Evolutionary conservation across 2,888 invertebrate species (phyloP).

Genomic region (Psylliodes chrysocephalus): DNA sequence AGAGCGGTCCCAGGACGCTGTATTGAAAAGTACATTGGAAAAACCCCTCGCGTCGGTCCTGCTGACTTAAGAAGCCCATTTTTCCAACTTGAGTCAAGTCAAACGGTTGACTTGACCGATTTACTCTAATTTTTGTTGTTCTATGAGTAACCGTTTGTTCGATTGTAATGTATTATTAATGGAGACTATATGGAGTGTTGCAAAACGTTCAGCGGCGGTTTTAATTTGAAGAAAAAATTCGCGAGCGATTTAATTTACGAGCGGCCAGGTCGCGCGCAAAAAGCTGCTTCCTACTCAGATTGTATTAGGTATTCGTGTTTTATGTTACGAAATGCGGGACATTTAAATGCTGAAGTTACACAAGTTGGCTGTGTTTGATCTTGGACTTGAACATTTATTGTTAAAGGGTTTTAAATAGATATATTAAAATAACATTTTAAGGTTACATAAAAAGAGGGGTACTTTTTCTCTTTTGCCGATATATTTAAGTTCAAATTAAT

Average conservation of each 20-base stretch:
- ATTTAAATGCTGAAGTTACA: background rate
- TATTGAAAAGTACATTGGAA: no score
- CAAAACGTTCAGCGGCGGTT: slow-evolving; percentile 5
- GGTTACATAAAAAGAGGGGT: no score
- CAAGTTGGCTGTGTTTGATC: background rate
- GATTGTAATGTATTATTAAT: slow-evolving; percentile 24
- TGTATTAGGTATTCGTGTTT: background rate
- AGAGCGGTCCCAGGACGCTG: no score
- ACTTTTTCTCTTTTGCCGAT: no score
- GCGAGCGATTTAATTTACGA: slow-evolving; percentile 1
- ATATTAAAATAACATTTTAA: no score
- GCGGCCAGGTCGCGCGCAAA: background rate
- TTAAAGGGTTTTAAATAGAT: no score
- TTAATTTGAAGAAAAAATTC: background rate
- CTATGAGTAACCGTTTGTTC: slow-evolving; percentile 14
- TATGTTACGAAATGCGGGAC: background rate
- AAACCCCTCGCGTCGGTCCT: slow-evolving; percentile 1
- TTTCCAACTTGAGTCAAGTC: slow-evolving; percentile 13
- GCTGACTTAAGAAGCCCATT: background rate
- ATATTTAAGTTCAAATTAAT: no score
- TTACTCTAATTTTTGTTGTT: slow-evolving; percentile 35
- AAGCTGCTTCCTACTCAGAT: slow-evolving; percentile 18
- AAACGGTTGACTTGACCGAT: slow-evolving; percentile 40
- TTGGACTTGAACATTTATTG: background rate
- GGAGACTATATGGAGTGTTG: slow-evolving; percentile 5